phyloP scores from a whole-genome alignment of 2,113 vertebrate genomes.

The Microcebus ravelobensis region DNA sequence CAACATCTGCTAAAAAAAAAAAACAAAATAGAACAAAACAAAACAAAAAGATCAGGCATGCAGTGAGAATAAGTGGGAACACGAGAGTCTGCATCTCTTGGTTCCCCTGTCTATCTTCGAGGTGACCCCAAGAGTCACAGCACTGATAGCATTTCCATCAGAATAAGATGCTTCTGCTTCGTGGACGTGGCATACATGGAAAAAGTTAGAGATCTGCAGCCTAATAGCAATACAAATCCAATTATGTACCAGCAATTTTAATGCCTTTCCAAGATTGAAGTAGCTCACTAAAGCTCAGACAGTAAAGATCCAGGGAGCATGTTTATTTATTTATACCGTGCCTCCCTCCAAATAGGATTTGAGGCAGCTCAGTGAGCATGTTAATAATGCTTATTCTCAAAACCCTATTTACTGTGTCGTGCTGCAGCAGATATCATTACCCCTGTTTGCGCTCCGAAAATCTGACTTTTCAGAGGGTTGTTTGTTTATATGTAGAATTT shows the following conservation, averaged over 20 bases:
- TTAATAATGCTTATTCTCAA: conserved; percentile 73
- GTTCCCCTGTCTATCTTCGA: not conserved
- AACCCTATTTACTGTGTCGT: conserved; percentile 40
- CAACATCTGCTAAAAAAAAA: not conserved
- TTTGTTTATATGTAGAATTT: conserved; percentile 42
- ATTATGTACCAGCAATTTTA: conserved; percentile 61
- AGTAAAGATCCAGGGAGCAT: conserved; percentile 60
- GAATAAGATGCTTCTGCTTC: not conserved
- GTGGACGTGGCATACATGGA: not conserved
- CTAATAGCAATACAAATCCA: conserved; percentile 64
- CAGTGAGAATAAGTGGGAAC: not conserved
- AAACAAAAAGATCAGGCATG: not conserved
- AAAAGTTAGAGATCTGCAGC: conserved; percentile 40
- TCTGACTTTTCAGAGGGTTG: not conserved
- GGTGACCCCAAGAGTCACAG: not conserved
- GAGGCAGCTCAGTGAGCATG: conserved; percentile 75
- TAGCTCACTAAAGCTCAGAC: conserved; percentile 57
- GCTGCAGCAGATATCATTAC: conserved; percentile 53
- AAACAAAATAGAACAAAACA: not conserved
- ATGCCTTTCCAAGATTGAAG: conserved; percentile 63
- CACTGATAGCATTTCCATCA: not conserved
- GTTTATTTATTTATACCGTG: conserved; percentile 75
- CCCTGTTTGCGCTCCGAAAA: conserved; percentile 58
- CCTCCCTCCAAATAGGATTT: conserved; percentile 71
- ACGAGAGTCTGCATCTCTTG: not conserved